phyloP scores from a whole-genome alignment of 2,113 vertebrate genomes.

The Dryoscopus gambensis region DNA sequence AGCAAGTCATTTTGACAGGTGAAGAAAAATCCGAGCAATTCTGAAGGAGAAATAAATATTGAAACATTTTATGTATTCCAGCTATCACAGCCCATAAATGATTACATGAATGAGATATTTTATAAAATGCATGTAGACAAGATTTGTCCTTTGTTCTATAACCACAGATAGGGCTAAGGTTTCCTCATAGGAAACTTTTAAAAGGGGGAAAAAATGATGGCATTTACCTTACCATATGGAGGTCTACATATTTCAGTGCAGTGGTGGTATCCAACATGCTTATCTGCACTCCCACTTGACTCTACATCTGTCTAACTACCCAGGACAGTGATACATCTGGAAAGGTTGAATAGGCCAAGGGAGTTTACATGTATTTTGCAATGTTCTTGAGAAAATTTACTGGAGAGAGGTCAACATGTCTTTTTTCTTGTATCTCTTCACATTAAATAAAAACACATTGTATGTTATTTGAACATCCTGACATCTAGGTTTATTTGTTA shows the following conservation, averaged over 20 bases:
- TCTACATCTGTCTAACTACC: constrained; percentile 30
- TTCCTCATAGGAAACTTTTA: background rate
- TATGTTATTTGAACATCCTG: background rate
- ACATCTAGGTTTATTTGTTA: background rate
- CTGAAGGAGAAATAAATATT: background rate
- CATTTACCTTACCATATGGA: constrained; percentile 7
- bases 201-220: background rate
- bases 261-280: background rate
- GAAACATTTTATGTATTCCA: background rate
- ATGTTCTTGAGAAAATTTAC: constrained; percentile 32
- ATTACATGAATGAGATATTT: background rate
- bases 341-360: constrained; percentile 58
- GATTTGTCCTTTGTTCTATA: background rate
- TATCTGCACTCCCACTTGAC: constrained; percentile 56
- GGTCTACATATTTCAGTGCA: background rate
- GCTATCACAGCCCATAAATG: background rate
- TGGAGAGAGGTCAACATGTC: constrained; percentile 14
- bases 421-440: background rate
- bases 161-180: background rate
- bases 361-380: constrained; percentile 43
- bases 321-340: constrained; percentile 63
- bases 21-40: background rate
- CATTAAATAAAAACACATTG: constrained; percentile 31
- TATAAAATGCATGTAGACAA: background rate
- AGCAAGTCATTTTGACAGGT: background rate